Conservation (phyloP, 2,113 vertebrate species). For the Chlamydotis undulata region DNA sequence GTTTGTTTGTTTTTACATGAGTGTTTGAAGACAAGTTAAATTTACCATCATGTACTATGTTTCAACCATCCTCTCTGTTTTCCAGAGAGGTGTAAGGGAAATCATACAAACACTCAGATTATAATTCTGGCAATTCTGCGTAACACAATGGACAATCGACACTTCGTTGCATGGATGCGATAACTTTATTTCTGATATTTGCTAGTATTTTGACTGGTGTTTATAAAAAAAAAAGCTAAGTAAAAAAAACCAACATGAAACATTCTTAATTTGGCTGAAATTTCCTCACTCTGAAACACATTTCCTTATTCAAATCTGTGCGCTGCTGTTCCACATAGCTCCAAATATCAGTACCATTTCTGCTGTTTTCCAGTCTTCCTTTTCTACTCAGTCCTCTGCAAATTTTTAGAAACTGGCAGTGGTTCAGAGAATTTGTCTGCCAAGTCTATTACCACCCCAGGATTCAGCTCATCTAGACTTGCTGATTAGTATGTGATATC, state of each 20-base stretch:
- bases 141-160: neutral
- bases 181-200: neutral
- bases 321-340: neutral
- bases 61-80: neutral
- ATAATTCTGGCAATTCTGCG: neutral
- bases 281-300: neutral
- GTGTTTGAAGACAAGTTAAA: neutral
- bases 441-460: neutral
- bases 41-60: neutral
- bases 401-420: constrained; percentile 29
- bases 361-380: neutral
- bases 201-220: neutral
- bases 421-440: neutral
- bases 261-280: neutral
- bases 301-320: neutral
- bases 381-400: neutral
- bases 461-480: neutral
- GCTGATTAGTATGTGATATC: neutral
- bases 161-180: neutral
- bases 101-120: neutral
- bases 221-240: neutral
- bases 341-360: neutral
- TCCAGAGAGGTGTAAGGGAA: neutral
- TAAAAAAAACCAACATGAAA: neutral
- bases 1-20: too few species aligned